Evolutionary conservation across 2,113 vertebrate species (phyloP).

Genomic region (Struthio camelus): DNA sequence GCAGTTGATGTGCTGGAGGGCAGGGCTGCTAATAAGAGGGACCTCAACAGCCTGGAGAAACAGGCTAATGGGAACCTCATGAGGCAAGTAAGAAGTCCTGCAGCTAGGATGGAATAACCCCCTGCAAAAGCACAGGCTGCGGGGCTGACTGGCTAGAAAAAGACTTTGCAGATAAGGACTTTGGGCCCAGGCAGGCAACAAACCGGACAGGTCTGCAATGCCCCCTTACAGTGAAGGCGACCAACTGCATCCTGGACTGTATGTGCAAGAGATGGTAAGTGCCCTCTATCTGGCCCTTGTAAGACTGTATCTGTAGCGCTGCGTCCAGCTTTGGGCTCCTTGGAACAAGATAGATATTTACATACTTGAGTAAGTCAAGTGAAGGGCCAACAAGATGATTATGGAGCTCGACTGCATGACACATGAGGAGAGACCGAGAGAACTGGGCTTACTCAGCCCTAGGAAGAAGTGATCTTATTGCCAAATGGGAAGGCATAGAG

Average conservation of each 20-base stretch:
- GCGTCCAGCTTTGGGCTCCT: not conserved
- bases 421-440: not conserved
- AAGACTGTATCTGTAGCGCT: not conserved
- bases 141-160: not conserved
- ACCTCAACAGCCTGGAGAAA: not conserved
- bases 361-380: not conserved
- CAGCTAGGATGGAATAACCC: not conserved
- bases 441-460: not conserved
- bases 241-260: accelerated
- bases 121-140: not conserved
- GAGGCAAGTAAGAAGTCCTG: not conserved
- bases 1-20: not conserved
- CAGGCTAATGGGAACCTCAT: accelerated
- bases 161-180: not conserved
- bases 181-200: not conserved
- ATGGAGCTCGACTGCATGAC: not conserved
- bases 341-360: not conserved
- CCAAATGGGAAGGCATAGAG: not conserved
- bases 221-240: not conserved
- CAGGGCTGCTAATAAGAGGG: not conserved
- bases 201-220: not conserved
- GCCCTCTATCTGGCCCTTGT: not conserved
- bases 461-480: not conserved
- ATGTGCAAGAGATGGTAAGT: not conserved
- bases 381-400: not conserved